A percentile compares a stretch with the other conserved stretches of the same genome.
Evolutionary conservation across 2,113 vertebrate species (phyloP).

Genomic region (Semicossyphus pulcher): DNA sequence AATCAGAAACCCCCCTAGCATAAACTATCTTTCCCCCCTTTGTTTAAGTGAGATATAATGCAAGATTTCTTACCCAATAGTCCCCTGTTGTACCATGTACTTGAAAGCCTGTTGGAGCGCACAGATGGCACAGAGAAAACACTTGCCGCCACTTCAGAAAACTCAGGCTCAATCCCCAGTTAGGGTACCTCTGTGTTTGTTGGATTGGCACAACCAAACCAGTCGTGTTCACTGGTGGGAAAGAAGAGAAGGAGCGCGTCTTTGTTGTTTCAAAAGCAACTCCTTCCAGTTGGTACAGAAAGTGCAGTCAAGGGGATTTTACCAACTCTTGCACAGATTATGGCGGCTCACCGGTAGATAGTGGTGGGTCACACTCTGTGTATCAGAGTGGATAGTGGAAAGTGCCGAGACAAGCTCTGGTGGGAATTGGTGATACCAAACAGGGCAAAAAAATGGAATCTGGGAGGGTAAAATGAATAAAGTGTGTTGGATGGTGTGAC

Average conservation of each 20-base stretch:
- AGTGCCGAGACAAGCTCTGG: slow-evolving; percentile 6
- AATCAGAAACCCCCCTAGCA: too few relatives aligned
- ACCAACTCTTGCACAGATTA: slow-evolving; percentile 14
- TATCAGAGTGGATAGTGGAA: neutral
- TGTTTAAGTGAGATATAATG: slow-evolving; percentile 13
- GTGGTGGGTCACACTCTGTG: neutral
- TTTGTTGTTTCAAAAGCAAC: slow-evolving; percentile 26
- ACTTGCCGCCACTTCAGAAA: neutral
- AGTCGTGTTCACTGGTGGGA: slow-evolving; percentile 19
- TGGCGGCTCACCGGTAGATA: slow-evolving; percentile 18
- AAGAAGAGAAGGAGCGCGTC: slow-evolving; percentile 13
- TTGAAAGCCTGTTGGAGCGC: slow-evolving; percentile 5
- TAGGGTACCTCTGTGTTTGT: neutral
- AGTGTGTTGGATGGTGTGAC: slow-evolving; percentile 22
- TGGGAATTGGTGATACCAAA: slow-evolving; percentile 32
- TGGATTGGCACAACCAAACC: neutral
- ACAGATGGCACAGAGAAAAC: neutral
- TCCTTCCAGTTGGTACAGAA: slow-evolving; percentile 2
- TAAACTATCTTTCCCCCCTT: too few relatives aligned
- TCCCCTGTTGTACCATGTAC: neutral
- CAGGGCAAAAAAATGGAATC: neutral
- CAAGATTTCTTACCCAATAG: slow-evolving; percentile 6
- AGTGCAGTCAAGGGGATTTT: slow-evolving; percentile 7
- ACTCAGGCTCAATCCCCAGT: neutral
- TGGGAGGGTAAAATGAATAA: slow-evolving; percentile 22